These are phyloP conservation scores for Calcarius ornatus DNA, from an alignment of 2,113 vertebrate genomes.

Conservation along the genomic window DNA sequence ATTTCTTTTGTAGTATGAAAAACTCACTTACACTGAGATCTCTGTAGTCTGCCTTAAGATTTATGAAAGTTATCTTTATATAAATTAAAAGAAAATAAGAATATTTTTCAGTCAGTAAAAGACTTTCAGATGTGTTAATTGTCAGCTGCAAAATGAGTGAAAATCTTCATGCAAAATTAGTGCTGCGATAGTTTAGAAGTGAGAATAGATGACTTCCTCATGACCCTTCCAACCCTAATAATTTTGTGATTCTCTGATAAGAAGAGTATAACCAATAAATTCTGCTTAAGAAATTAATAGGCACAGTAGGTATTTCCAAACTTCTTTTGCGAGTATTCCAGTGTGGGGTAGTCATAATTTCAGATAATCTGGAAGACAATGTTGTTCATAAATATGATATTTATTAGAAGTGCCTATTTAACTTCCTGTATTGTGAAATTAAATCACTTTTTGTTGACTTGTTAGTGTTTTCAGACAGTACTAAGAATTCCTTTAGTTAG, in stretches of 20 bases:
- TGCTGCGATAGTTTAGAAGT: not conserved
- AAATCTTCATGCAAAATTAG: not conserved
- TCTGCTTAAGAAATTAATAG: not conserved
- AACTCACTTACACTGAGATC: not conserved
- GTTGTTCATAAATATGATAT: not conserved
- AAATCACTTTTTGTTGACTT: not conserved
- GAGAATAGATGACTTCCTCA: rapidly evolving
- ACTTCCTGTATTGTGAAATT: not conserved
- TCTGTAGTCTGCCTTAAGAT: not conserved
- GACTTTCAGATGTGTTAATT: not conserved
- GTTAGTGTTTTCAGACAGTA: not conserved
- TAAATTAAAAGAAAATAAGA: not conserved
- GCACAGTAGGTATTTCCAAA: not conserved
- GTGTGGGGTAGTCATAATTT: not conserved
- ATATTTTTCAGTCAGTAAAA: not conserved
- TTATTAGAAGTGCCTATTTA: not conserved
- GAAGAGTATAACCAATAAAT: not conserved
- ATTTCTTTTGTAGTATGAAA: not conserved
- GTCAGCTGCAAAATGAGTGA: not conserved
- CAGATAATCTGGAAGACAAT: not conserved
- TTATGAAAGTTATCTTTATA: not conserved
- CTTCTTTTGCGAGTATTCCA: not conserved
- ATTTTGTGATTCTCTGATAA: not conserved
- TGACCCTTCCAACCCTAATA: not conserved
- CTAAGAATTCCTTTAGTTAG: not conserved